phyloP scores from a whole-genome alignment of 2,113 vertebrate genomes.

The Macrotus californicus region DNA sequence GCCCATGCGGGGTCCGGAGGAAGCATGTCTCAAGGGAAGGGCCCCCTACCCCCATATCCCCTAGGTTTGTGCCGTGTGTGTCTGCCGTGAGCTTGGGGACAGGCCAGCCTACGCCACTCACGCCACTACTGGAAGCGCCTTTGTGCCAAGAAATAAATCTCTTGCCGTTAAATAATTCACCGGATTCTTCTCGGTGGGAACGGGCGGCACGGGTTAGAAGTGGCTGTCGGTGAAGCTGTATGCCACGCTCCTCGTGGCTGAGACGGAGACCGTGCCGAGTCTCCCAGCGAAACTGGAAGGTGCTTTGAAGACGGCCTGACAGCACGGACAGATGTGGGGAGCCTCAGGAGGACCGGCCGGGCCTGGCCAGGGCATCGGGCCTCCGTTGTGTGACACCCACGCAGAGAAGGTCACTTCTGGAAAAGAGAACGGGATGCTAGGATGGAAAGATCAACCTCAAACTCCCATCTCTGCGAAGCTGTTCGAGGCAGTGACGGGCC shows the following conservation, averaged over 20 bases:
- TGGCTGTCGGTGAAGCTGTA: accelerated
- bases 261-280: neutral
- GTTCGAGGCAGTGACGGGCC: accelerated
- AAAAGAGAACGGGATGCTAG: too few species aligned
- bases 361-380: accelerated
- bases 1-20: neutral
- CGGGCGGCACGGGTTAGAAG: neutral
- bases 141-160: neutral
- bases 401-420: accelerated
- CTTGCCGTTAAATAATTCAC: neutral
- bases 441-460: accelerated
- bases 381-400: accelerated
- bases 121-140: accelerated
- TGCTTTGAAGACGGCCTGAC: neutral
- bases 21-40: neutral
- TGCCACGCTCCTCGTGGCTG: accelerated
- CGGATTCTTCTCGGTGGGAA: neutral
- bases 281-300: neutral
- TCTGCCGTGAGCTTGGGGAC: neutral
- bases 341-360: neutral
- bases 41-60: accelerated
- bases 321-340: accelerated
- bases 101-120: accelerated
- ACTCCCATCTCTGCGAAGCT: accelerated
- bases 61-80: neutral